These are phyloP conservation scores for Holocentrus rufus DNA, from an alignment of 2,797 vertebrate genomes.

Conservation along the genomic window DNA sequence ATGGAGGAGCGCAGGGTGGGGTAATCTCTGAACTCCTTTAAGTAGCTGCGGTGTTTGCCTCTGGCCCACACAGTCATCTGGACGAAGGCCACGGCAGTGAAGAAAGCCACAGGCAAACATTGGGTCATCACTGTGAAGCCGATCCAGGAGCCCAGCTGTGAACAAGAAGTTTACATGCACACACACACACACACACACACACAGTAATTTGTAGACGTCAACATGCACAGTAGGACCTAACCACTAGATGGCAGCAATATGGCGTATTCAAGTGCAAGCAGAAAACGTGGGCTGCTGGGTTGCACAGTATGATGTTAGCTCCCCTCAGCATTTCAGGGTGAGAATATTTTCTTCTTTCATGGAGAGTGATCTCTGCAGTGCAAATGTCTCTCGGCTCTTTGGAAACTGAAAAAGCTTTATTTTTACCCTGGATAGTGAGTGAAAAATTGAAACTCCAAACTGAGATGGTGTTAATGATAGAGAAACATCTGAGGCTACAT, in stretches of 20 bases:
- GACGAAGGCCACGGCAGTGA: slow-evolving; percentile 90
- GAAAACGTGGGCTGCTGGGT: neutral
- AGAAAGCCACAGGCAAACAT: slow-evolving; percentile 92
- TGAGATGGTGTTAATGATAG: too few species aligned
- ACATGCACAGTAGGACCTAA: neutral
- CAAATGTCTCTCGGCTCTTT: neutral
- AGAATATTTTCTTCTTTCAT: neutral
- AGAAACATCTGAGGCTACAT: too few species aligned
- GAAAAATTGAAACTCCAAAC: neutral
- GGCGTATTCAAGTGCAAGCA: neutral
- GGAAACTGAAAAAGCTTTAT: neutral
- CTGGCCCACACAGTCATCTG: slow-evolving; percentile 97
- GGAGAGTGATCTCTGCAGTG: neutral
- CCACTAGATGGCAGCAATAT: slow-evolving; percentile 76
- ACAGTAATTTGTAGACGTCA: too few species aligned
- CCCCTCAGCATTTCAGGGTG: neutral
- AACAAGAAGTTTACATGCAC: slow-evolving; percentile 17
- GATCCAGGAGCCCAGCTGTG: slow-evolving; percentile 91
- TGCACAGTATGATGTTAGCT: neutral
- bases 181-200: slow-evolving; percentile 16
- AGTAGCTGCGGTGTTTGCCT: slow-evolving; percentile 93
- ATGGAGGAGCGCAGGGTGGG: slow-evolving; percentile 92
- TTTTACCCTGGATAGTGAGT: neutral
- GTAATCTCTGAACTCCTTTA: slow-evolving; percentile 93
- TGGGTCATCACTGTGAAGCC: slow-evolving; percentile 95